Evolutionary conservation across 1,140 invertebrate genomes (phyloP).

Genomic region (Ostrea denselamellosa): DNA sequence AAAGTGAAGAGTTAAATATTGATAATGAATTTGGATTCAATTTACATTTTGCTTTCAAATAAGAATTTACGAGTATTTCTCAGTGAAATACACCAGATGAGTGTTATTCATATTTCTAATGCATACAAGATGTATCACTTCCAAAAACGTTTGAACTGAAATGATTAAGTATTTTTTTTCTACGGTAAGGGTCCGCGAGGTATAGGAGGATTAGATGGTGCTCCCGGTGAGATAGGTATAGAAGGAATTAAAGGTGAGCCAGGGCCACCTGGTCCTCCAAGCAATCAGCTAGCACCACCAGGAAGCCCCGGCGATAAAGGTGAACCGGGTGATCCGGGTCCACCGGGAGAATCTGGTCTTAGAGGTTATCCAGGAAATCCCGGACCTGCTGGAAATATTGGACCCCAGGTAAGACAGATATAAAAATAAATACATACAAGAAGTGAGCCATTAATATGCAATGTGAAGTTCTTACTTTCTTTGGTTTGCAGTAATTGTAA

Average conservation of each 20-base stretch:
- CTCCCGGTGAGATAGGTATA: conserved; percentile 49
- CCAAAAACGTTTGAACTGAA: background rate
- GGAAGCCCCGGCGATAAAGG: conserved; percentile 60
- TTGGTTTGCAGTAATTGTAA: too few species aligned
- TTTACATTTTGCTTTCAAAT: too few species aligned
- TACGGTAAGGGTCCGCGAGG: conserved; percentile 52
- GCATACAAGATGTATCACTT: too few species aligned
- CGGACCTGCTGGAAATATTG: conserved; percentile 58
- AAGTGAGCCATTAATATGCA: too few species aligned
- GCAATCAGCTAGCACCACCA: conserved; percentile 42
- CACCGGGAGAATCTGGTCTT: conserved; percentile 57
- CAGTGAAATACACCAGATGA: too few species aligned
- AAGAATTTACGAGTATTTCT: too few species aligned
- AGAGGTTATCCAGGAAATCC: conserved; percentile 55
- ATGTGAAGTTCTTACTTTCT: too few species aligned
- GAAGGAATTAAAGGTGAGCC: conserved; percentile 60
- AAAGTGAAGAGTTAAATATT: background rate
- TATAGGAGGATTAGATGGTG: conserved; percentile 43
- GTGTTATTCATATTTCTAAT: background rate
- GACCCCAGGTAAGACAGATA: conserved; percentile 48
- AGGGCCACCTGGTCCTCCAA: conserved; percentile 55
- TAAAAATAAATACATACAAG: too few species aligned
- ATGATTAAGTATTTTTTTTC: background rate
- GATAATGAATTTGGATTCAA: too few species aligned
- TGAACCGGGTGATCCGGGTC: conserved; percentile 56